Evolutionary conservation across 2,113 vertebrate species (phyloP).

Genomic region (Sula dactylatra): DNA sequence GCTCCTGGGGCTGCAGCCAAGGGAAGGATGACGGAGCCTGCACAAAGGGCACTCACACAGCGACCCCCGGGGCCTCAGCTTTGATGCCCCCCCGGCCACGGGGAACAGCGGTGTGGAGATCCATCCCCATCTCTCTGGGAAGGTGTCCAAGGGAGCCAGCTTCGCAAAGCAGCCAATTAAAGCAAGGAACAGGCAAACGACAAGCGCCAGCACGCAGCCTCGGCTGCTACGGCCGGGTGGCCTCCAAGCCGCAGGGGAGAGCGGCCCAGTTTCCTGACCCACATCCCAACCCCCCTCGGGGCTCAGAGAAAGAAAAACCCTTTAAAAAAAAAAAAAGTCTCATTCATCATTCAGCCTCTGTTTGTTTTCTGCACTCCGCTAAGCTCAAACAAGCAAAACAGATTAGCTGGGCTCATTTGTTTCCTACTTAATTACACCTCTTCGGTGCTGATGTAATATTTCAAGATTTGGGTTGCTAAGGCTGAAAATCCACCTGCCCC

Average conservation of each 20-base stretch:
- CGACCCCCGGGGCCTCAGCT: accelerated
- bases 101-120: not conserved
- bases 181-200: not conserved
- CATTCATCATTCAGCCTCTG: constrained; percentile 58
- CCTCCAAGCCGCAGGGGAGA: not conserved
- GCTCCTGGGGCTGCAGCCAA: not conserved
- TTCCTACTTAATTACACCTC: constrained; percentile 67
- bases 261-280: not conserved
- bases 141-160: not conserved
- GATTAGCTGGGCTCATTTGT: constrained; percentile 65
- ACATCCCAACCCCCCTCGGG: not conserved
- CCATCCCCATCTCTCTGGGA: not conserved
- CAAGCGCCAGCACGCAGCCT: not conserved
- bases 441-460: constrained; percentile 46
- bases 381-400: constrained; percentile 67
- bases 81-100: accelerated
- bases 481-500: constrained; percentile 65
- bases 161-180: not conserved
- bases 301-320: not conserved
- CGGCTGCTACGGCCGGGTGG: not conserved
- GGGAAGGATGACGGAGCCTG: not conserved
- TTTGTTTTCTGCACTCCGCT: constrained; percentile 60
- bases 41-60: not conserved
- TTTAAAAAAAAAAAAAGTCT: not conserved
- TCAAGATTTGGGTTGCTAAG: constrained; percentile 59